These are phyloP conservation scores for Heliconius congener DNA, from an alignment of 1,140 invertebrate species.

Conservation along the genomic window DNA sequence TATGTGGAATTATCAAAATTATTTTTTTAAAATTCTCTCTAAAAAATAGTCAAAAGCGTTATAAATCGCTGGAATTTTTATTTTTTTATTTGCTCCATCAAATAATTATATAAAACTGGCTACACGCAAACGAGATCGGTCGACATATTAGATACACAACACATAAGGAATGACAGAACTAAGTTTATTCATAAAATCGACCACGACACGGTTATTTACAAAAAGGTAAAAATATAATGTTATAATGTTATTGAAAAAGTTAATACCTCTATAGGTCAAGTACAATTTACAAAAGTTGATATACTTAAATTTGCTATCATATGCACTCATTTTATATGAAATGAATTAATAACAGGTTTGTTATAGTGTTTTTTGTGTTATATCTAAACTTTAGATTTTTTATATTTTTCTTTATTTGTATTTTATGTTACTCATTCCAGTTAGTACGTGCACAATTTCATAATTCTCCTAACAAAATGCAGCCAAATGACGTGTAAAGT, in stretches of 20 bases:
- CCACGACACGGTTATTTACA: neutral
- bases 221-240: neutral
- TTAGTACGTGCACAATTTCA: no score
- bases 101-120: neutral
- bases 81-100: neutral
- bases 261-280: no score
- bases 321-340: neutral
- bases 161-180: slow-evolving; percentile 55
- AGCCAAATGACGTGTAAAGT: no score
- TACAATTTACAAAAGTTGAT: no score
- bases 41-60: slow-evolving; percentile 1
- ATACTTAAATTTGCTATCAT: no score
- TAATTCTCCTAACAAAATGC: no score
- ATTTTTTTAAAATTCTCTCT: neutral
- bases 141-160: slow-evolving; percentile 31
- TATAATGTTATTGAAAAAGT: no score
- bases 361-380: no score
- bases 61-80: slow-evolving; percentile 17
- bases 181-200: slow-evolving; percentile 39
- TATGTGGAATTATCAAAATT: neutral
- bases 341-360: no score
- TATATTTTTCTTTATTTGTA: no score
- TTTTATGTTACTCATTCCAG: no score
- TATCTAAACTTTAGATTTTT: no score
- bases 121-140: slow-evolving; percentile 1